Base-by-base conservation (phyloP, 2,888 invertebrate genomes). In the Hirtodrosophila duncani region DNA sequence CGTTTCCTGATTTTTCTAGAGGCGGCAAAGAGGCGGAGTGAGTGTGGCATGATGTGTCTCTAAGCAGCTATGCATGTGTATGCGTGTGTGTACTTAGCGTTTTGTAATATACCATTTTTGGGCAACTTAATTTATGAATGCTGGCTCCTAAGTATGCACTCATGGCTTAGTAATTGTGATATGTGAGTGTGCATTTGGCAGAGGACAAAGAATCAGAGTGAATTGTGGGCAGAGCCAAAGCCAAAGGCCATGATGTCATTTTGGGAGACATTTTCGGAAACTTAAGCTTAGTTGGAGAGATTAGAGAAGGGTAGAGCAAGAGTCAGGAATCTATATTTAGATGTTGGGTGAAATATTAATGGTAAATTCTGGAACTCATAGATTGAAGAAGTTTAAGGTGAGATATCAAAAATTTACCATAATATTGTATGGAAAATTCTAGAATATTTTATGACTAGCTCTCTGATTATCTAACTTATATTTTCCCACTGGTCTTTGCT, bases 1-100 rank as follows among this genome's bases (percentile, higher is more conserved):
- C 67, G 63, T 67, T 69, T 63, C 67, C 71, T 67, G 69, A 82
- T 81, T 67, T 80, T 81, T 81, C 75, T 79, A 56, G 33, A 9
- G 18, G 7, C 27, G 24, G 17, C 44, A 43, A 11, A 27, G 29
- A 49, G 27, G 7, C n/a, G 8, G 17, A 14, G 7, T 10, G 27
- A 2, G 17, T 17, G 24, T 11, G 5, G 26, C n/a, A n/a, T n/a
- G n/a, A n/a, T n/a, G 26, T 30, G 17, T n/a, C 20, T 33, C 37
- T 17, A 10, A 31, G 21, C n/a, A 6, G 29, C 10, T n/a, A 5
- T 30, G 20, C 31, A 23, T 23, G 42, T 30, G 39, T 45, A n/a
- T 34, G 31, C 18, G 41, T 41, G 44, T 23, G 48, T 62, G 55
- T 64, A 57, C 71, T 77, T 72, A 77, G 65, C 78, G 63, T 63